A percentile compares a stretch with the other conserved stretches of the same genome.
Conservation (phyloP, 2,888 invertebrate genomes). For the Anaspis maculata region DNA sequence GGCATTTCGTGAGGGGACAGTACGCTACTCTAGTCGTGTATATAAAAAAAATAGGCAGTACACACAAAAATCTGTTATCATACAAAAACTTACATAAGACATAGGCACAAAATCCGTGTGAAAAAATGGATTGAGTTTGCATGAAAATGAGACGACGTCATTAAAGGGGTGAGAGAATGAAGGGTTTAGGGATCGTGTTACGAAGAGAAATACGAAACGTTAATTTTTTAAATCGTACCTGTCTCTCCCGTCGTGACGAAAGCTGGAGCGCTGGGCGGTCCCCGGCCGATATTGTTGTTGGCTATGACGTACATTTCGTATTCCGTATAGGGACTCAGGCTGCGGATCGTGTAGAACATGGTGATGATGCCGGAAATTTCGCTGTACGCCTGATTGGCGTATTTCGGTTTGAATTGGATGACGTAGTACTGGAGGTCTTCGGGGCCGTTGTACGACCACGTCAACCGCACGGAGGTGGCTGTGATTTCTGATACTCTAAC, state of each 20-base stretch:
- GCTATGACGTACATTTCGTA: slow-evolving; percentile 96
- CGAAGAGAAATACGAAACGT: too few species aligned
- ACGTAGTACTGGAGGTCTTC: slow-evolving; percentile 93
- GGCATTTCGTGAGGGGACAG: slow-evolving; percentile 13
- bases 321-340: slow-evolving; percentile 87
- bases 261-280: slow-evolving; percentile 79
- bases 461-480: slow-evolving; percentile 83
- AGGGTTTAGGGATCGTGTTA: neutral
- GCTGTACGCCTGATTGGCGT: slow-evolving; percentile 83
- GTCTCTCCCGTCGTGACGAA: slow-evolving; percentile 94
- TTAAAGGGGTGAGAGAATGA: slow-evolving; percentile 12
- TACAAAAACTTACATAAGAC: slow-evolving; percentile 37
- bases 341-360: slow-evolving; percentile 84
- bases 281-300: slow-evolving; percentile 89
- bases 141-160: slow-evolving; percentile 33
- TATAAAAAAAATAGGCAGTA: too few species aligned
- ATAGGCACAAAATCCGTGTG: slow-evolving; percentile 30
- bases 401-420: slow-evolving; percentile 93
- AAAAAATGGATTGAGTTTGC: slow-evolving; percentile 26
- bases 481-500: slow-evolving; percentile 89
- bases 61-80: slow-evolving; percentile 27
- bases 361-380: slow-evolving; percentile 91
- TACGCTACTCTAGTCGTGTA: slow-evolving; percentile 30
- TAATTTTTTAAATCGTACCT: slow-evolving; percentile 51
- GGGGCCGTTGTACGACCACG: slow-evolving; percentile 85